These are phyloP conservation scores for Circaetus gallicus DNA, from an alignment of 2,113 vertebrate genomes.

Conservation along the genomic window DNA sequence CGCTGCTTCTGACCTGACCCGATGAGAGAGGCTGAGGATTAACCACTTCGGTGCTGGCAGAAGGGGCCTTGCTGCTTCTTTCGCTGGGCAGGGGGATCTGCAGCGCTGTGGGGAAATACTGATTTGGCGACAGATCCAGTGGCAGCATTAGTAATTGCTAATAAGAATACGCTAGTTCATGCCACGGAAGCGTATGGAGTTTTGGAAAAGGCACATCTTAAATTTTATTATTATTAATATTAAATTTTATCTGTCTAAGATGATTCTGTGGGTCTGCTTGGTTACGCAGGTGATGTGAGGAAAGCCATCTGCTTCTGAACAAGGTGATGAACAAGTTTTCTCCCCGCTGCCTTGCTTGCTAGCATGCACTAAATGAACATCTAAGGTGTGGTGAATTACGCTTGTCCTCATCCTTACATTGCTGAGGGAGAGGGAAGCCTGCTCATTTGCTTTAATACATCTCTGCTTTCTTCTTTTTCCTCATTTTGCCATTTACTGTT, in stretches of 20 bases:
- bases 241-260: not conserved
- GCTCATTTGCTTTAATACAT: not conserved
- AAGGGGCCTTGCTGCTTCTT: not conserved
- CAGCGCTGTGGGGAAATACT: rapidly evolving
- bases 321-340: not conserved
- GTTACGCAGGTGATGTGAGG: not conserved
- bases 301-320: not conserved
- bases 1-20: not conserved
- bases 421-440: not conserved
- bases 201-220: not conserved
- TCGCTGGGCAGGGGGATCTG: not conserved
- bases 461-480: not conserved
- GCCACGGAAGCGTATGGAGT: not conserved
- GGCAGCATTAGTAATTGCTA: not conserved
- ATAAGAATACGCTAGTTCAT: not conserved
- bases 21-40: not conserved
- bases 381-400: not conserved
- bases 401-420: not conserved
- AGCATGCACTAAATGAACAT: not conserved
- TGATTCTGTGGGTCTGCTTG: not conserved
- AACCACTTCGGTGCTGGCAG: not conserved
- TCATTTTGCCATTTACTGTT: not conserved
- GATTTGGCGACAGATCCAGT: not conserved
- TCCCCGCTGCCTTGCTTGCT: not conserved
- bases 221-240: not conserved